Conservation (phyloP, 2,797 vertebrate genomes). For the Sebastes steindachneri region DNA sequence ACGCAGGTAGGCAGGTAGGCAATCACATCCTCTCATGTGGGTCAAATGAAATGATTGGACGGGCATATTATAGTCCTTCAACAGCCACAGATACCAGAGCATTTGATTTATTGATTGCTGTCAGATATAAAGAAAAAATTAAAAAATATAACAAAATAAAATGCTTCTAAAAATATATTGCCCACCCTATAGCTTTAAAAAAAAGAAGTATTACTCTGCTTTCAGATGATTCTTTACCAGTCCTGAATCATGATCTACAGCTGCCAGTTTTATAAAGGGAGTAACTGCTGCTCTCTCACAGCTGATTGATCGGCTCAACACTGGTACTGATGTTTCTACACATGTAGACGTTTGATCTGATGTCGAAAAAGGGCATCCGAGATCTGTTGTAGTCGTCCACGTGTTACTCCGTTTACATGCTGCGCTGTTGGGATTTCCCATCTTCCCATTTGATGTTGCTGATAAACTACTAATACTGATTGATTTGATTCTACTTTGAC, state of each 20-base stretch:
- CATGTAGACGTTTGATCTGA: not conserved
- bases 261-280: not conserved
- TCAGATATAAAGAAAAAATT: not conserved
- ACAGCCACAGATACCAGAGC: not conserved
- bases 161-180: not conserved
- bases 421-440: conserved; percentile 44
- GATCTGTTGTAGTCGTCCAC: conserved; percentile 43
- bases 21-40: too few relatives aligned
- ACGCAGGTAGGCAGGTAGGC: fast-evolving
- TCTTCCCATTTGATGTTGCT: conserved; percentile 42
- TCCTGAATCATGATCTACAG: not conserved
- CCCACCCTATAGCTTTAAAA: not conserved
- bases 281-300: not conserved
- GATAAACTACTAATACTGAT: conserved; percentile 36
- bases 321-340: not conserved
- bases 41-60: too few relatives aligned
- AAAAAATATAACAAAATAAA: not conserved
- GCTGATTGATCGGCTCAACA: conserved; percentile 9
- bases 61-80: too few relatives aligned
- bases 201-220: not conserved
- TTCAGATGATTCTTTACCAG: not conserved
- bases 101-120: not conserved
- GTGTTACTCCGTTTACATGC: conserved; percentile 61
- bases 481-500: conserved; percentile 41
- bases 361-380: conserved; percentile 54